Evolutionary conservation across 2,888 invertebrate species (phyloP), one percentile per base, ranked within the genome.

Genomic region (Dicyrtomina minuta): DNA sequence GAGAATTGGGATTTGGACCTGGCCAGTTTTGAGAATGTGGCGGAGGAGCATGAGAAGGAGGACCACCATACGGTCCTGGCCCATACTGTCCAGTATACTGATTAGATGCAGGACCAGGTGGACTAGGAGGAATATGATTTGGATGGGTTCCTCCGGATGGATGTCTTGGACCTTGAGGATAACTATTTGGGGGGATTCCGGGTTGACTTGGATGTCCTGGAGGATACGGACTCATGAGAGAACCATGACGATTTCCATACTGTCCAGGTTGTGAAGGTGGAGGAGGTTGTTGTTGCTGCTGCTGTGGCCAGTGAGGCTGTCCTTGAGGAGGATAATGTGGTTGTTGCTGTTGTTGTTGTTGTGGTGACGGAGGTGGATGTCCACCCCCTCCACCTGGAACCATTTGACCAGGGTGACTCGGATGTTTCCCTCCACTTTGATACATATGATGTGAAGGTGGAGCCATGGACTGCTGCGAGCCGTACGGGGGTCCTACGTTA

Each of bases 1-100:
- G 85, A 66, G 83, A 83, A 79, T 85, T 84, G 77, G 86, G 86
- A 79, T 86, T 86, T 70, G 86, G 84, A 79, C 84, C 82, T n/a
- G 85, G 82, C 72, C 86, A 81, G 20, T 49, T 73, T 69, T 76
- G 77, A 26, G 72, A 81, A 27, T 82, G 85, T 77, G 69, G 74
- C 70, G 74, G 77, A 55, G 77, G 79, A 66, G 73, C 71, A 6
- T 70, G 74, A 43, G 72, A 74, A 22, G 67, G 69, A 6, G 72
- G 72, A 44, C 68, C 72, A 46, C 72, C 72, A 27, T 73, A 74
- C 33, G 68, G 68, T 26, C 77, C 64, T 67, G 74, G 73, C 26
- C 70, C 73, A 22, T 51, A 22, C 51, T 22, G 15, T 51, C 51
- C 51, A 17, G 8, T 10, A 51, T 22, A 43, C 70, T 66, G 74